A percentile compares a stretch with the other conserved stretches of the same genome.
These are phyloP conservation scores for Saccopteryx leptura DNA, from an alignment of 2,113 vertebrate species.

Conservation along the genomic window DNA sequence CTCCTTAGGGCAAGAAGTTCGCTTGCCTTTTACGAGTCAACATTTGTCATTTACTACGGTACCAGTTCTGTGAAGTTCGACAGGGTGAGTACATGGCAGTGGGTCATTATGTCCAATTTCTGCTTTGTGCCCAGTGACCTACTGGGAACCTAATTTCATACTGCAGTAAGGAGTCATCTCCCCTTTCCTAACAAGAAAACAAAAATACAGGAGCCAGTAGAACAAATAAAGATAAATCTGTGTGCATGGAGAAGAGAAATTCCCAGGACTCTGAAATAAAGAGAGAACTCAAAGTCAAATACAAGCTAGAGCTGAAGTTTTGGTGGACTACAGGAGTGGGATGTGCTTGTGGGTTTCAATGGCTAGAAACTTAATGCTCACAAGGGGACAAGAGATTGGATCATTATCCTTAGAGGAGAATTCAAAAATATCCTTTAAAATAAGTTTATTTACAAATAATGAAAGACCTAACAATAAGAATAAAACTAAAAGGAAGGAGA, in stretches of 20 bases:
- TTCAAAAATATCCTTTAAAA: not conserved
- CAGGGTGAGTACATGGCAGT: not conserved
- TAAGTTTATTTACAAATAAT: not conserved
- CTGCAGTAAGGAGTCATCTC: not conserved
- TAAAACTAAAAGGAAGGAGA: not conserved
- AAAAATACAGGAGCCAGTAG: not conserved
- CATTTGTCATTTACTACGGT: not conserved
- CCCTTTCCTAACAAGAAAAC: not conserved
- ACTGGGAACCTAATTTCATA: not conserved
- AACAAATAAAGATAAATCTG: not conserved
- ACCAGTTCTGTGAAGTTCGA: not conserved
- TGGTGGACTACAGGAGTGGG: fast-evolving
- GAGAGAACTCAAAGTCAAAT: not conserved
- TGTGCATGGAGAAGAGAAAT: not conserved
- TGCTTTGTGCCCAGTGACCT: not conserved
- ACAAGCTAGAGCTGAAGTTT: not conserved
- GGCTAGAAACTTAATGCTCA: not conserved
- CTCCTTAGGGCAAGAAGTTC: not conserved
- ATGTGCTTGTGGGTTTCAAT: fast-evolving
- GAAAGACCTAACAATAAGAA: not conserved
- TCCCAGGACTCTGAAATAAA: not conserved
- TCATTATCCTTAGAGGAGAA: not conserved
- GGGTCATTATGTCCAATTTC: not conserved
- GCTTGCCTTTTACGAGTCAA: not conserved
- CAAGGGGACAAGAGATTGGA: fast-evolving